phyloP scores from a whole-genome alignment of 2,797 vertebrate genomes.

The Anas capensis region DNA sequence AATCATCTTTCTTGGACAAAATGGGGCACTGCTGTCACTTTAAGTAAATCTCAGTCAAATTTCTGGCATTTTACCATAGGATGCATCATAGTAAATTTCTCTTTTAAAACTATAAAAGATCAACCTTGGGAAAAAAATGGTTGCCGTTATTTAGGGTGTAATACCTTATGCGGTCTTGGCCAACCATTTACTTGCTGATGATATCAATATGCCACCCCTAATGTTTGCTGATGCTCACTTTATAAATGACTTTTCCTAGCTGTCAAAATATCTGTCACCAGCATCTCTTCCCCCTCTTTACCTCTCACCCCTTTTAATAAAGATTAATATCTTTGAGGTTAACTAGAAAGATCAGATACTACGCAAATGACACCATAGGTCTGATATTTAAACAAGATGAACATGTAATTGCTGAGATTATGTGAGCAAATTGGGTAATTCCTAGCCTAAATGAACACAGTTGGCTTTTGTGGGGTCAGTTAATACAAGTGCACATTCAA shows the following conservation, averaged over 20 bases:
- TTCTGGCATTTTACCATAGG: slow-evolving; percentile 38
- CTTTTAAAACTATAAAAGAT: slow-evolving; percentile 42
- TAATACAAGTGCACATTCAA: not conserved
- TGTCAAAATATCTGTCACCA: slow-evolving; percentile 53
- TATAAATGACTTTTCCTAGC: slow-evolving; percentile 51
- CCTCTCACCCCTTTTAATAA: slow-evolving; percentile 64
- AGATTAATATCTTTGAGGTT: slow-evolving; percentile 66
- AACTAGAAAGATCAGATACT: slow-evolving; percentile 58
- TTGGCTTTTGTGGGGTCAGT: slow-evolving; percentile 30
- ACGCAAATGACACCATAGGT: slow-evolving; percentile 26
- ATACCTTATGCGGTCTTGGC: not conserved
- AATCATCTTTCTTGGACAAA: slow-evolving; percentile 26
- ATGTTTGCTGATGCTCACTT: slow-evolving; percentile 68
- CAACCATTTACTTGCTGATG: not conserved
- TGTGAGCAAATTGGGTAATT: slow-evolving; percentile 56
- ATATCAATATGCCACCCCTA: slow-evolving; percentile 26
- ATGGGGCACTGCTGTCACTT: slow-evolving; percentile 52
- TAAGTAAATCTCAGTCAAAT: slow-evolving; percentile 49
- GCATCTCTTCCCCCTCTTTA: slow-evolving; percentile 31
- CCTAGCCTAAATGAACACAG: slow-evolving; percentile 42
- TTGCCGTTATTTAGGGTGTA: slow-evolving; percentile 29
- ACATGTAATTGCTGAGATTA: slow-evolving; percentile 53
- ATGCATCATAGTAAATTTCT: slow-evolving; percentile 39
- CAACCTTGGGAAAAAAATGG: slow-evolving; percentile 16
- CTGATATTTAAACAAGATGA: slow-evolving; percentile 59